A percentile compares a stretch with the other conserved stretches of the same genome.
These are phyloP conservation scores for Chrysolina oricalcia DNA, from an alignment of 2,888 invertebrate species.

Conservation along the genomic window DNA sequence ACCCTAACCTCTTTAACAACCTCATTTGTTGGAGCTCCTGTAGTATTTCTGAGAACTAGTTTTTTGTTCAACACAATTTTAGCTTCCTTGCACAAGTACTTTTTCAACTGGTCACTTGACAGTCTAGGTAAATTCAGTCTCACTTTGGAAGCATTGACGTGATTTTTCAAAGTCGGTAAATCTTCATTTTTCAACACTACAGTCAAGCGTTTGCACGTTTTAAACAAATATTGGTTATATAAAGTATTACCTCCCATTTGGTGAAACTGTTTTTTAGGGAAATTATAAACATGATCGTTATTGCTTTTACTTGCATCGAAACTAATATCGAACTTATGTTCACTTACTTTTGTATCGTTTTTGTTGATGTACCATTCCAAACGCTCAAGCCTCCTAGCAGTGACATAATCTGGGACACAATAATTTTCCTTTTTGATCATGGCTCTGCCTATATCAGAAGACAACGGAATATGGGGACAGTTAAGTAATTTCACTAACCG, in stretches of 20 bases:
- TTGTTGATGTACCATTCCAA: conserved; percentile 42
- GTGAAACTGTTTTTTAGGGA: conserved; percentile 34
- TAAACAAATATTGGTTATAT: conserved; percentile 21
- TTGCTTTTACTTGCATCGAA: conserved; percentile 26
- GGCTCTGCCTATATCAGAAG: conserved; percentile 39
- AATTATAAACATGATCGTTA: conserved; percentile 26
- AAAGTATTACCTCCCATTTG: conserved; percentile 21
- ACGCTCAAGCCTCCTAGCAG: conserved; percentile 34
- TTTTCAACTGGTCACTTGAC: conserved; percentile 21
- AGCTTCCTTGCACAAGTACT: conserved; percentile 1
- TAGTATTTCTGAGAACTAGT: neutral
- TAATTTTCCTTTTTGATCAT: conserved; percentile 37
- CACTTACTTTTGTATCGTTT: neutral
- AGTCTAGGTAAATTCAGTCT: conserved; percentile 27
- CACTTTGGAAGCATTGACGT: conserved; percentile 19
- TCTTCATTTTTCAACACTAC: conserved; percentile 37
- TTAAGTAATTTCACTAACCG: conserved; percentile 29
- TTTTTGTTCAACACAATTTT: neutral
- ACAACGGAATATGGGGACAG: conserved; percentile 41
- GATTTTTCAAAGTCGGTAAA: conserved; percentile 21
- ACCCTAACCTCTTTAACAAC: neutral
- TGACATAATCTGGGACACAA: conserved; percentile 27
- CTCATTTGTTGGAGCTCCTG: neutral
- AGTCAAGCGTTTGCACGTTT: conserved; percentile 31
- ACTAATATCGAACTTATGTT: conserved; percentile 21